phyloP scores from a whole-genome alignment of 2,888 invertebrate species.

The Biston betularia region DNA sequence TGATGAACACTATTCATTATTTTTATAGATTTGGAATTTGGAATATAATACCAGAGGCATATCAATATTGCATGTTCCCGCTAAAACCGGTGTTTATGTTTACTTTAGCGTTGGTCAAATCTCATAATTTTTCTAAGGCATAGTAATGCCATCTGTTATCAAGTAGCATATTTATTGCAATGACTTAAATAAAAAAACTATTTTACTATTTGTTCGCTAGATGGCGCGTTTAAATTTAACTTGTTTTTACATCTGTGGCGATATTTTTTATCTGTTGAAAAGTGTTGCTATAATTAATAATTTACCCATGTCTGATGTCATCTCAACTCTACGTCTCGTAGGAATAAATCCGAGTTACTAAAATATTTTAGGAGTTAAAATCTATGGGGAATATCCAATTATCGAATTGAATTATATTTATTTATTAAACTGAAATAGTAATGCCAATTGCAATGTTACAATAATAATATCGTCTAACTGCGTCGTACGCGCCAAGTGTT shows the following conservation, averaged over 20 bases:
- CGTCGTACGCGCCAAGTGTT: too few relatives aligned
- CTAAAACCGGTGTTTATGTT: too few relatives aligned
- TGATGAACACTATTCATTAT: too few relatives aligned
- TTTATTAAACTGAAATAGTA: too few relatives aligned
- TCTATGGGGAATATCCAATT: too few relatives aligned
- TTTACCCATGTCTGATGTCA: neutral
- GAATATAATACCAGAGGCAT: too few relatives aligned
- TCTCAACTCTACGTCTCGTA: neutral
- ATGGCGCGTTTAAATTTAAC: neutral
- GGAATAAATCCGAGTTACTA: neutral
- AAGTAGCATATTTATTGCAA: neutral
- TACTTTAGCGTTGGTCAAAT: neutral
- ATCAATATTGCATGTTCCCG: too few relatives aligned
- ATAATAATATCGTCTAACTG: too few relatives aligned
- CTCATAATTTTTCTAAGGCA: neutral
- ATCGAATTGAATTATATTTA: too few relatives aligned
- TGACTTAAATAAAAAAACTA: neutral
- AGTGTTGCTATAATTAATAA: neutral
- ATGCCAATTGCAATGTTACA: too few relatives aligned
- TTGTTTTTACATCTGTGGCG: neutral
- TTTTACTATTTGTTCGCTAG: neutral
- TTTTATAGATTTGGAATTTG: too few relatives aligned
- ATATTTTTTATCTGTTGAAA: neutral
- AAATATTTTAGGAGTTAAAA: too few relatives aligned
- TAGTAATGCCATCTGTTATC: neutral